phyloP scores from a whole-genome alignment of 2,113 vertebrate genomes.

The Lonchura striata region DNA sequence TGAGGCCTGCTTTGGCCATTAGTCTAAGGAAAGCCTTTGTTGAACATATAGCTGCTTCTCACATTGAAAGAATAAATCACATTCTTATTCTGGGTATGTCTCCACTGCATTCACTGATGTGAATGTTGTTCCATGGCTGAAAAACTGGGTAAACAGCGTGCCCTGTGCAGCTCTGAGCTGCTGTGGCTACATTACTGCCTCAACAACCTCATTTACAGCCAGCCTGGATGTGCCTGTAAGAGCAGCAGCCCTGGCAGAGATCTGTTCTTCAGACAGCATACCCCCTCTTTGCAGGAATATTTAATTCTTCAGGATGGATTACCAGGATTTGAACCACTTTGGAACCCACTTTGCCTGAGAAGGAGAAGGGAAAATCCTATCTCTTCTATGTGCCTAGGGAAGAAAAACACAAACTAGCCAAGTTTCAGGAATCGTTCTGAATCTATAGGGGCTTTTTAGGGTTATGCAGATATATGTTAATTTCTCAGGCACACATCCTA shows the following conservation, averaged over 20 bases:
- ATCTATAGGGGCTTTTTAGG: not conserved
- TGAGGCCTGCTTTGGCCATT: slow-evolving; percentile 55
- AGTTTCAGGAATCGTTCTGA: not conserved
- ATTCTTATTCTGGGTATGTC: slow-evolving; percentile 64
- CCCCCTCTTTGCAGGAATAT: not conserved
- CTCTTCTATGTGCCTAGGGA: not conserved
- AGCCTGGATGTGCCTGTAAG: not conserved
- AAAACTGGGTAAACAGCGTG: slow-evolving; percentile 50
- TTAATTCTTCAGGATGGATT: not conserved
- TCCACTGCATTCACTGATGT: slow-evolving; percentile 38
- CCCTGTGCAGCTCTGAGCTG: not conserved
- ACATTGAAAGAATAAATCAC: slow-evolving; percentile 59
- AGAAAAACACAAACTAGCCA: not conserved
- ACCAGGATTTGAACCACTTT: not conserved
- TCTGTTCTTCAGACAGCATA: not conserved
- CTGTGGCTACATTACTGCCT: not conserved
- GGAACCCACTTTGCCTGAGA: not conserved
- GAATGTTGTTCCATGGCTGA: slow-evolving; percentile 53
- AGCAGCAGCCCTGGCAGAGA: not conserved
- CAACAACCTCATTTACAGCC: slow-evolving; percentile 12
- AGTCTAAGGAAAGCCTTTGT: slow-evolving; percentile 60
- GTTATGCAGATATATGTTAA: not conserved
- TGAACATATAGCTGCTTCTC: slow-evolving; percentile 63
- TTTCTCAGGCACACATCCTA: not conserved
- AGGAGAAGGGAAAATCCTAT: not conserved